Evolutionary conservation across 2,888 invertebrate genomes (phyloP).

Genomic region (Pseudococcus longispinus): DNA sequence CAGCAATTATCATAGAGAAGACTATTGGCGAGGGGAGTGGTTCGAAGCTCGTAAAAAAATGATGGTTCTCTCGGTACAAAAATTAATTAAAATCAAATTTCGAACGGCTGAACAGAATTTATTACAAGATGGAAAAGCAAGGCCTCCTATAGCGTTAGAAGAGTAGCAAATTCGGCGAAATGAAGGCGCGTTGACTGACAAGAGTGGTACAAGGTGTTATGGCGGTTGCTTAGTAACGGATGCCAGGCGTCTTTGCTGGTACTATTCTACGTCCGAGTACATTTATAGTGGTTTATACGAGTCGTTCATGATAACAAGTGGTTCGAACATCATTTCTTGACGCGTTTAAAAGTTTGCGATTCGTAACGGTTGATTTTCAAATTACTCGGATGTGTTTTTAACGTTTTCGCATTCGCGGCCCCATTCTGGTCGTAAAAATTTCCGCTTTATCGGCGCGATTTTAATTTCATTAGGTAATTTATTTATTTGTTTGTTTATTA

Average conservation of each 20-base stretch:
- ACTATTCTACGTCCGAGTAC: constrained; percentile 40
- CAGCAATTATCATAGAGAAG: background rate
- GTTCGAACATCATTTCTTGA: constrained; percentile 46
- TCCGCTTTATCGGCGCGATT: background rate
- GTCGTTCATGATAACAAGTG: constrained; percentile 55
- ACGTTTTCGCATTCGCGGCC: background rate
- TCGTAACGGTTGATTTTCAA: constrained; percentile 18
- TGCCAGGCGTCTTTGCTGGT: constrained; percentile 52
- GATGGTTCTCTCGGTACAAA: background rate
- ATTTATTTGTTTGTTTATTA: background rate
- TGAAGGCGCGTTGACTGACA: constrained; percentile 52
- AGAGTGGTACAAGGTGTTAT: constrained; percentile 55
- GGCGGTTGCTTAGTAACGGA: constrained; percentile 56
- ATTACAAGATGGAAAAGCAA: constrained; percentile 15
- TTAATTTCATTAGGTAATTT: background rate
- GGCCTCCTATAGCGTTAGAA: constrained; percentile 33
- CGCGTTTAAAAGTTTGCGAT: constrained; percentile 26
- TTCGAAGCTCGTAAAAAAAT: background rate
- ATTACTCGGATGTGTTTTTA: constrained; percentile 28
- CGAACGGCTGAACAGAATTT: constrained; percentile 26
- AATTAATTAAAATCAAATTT: constrained; percentile 42
- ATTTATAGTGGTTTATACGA: constrained; percentile 55
- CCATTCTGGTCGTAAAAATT: background rate
- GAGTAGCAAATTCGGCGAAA: constrained; percentile 49
- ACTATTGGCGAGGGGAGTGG: background rate